Conservation (phyloP, 1,140 invertebrate species). For the Zaprionus africanus region DNA sequence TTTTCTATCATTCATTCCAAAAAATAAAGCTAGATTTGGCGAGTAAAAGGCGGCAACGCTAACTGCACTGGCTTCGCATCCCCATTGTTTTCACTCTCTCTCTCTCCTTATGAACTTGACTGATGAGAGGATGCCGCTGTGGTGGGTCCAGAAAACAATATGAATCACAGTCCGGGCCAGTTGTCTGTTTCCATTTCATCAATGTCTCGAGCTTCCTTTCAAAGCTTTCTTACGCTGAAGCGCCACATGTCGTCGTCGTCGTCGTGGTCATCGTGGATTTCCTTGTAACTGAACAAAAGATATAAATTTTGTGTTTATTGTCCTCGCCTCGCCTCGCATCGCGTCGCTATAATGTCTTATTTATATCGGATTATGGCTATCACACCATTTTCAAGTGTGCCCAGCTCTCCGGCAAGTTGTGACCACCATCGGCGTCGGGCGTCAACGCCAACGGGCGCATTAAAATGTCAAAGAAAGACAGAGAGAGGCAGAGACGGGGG, state of each 20-base stretch:
- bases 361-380: slow-evolving; percentile 79
- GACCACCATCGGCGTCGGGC: slow-evolving; percentile 60
- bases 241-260: slow-evolving; percentile 70
- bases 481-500: slow-evolving; percentile 21
- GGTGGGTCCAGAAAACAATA: slow-evolving; percentile 39
- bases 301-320: slow-evolving; percentile 55
- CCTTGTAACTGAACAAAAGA: slow-evolving; percentile 58
- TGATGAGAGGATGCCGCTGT: slow-evolving; percentile 55
- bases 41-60: too few relatives aligned
- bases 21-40: too few relatives aligned
- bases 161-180: slow-evolving; percentile 34
- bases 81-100: slow-evolving; percentile 68
- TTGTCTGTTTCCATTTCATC: slow-evolving; percentile 27
- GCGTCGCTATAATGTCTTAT: slow-evolving; percentile 75
- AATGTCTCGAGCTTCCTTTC: slow-evolving; percentile 8
- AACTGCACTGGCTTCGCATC: neutral
- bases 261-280: slow-evolving; percentile 28
- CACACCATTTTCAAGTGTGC: slow-evolving; percentile 76
- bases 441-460: slow-evolving; percentile 78
- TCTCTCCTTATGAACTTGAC: slow-evolving; percentile 37
- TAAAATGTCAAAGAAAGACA: slow-evolving; percentile 76
- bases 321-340: slow-evolving; percentile 34
- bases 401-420: slow-evolving; percentile 54
- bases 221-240: slow-evolving; percentile 38
- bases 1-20: too few relatives aligned